These are phyloP conservation scores for Platichthys flesus DNA, from an alignment of 2,113 vertebrate species.

Conservation along the genomic window DNA sequence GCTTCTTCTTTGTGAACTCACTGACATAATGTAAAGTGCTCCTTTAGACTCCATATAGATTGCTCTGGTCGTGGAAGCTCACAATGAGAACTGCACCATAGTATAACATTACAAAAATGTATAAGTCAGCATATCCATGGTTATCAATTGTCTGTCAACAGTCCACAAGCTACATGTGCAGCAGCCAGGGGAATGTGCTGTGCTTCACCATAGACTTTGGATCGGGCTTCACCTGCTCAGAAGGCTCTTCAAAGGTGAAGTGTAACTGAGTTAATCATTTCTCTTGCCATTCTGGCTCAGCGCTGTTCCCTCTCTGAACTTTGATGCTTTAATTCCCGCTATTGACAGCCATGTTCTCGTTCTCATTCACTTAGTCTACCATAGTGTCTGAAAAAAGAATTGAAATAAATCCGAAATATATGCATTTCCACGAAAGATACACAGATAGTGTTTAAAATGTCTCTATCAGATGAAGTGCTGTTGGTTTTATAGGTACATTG, in stretches of 20 bases:
- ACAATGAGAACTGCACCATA: neutral
- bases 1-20: too few species aligned
- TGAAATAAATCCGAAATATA: neutral
- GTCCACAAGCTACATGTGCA: conserved; percentile 92
- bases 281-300: neutral
- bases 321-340: neutral
- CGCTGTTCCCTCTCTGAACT: neutral
- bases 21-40: too few species aligned
- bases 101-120: neutral
- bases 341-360: neutral
- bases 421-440: too few species aligned
- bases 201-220: conserved; percentile 91
- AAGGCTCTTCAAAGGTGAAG: conserved; percentile 87
- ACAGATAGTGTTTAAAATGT: too few species aligned
- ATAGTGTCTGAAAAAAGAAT: neutral
- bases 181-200: conserved; percentile 87
- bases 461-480: neutral
- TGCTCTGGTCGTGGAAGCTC: too few species aligned
- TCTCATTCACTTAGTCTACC: neutral
- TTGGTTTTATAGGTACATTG: conserved; percentile 5
- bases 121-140: conserved; percentile 2
- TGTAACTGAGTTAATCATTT: neutral
- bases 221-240: conserved; percentile 90
- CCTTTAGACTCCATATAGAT: too few species aligned
- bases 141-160: conserved; percentile 68